Evolutionary conservation across 92 coral and sea anemone species (phyloP).

Genomic region (Epizoanthus stellaris): DNA sequence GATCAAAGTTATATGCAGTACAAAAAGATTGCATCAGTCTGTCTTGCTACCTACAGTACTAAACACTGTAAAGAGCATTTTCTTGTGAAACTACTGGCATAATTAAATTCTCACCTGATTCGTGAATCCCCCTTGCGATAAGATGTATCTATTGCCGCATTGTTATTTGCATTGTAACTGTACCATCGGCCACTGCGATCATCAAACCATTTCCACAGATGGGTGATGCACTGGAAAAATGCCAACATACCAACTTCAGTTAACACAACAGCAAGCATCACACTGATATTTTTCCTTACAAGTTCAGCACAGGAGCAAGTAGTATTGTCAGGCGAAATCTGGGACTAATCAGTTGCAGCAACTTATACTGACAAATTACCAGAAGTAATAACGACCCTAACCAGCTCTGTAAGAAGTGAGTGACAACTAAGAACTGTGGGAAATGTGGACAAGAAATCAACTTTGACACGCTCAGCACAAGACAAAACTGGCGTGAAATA

Average conservation of each 20-base stretch:
- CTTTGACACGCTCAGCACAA: no score
- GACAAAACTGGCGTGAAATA: no score
- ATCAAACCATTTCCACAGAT: slow-evolving; percentile 98
- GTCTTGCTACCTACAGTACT: not conserved
- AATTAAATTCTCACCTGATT: slow-evolving; percentile 63
- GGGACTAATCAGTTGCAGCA: no score
- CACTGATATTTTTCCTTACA: no score
- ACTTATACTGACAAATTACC: no score
- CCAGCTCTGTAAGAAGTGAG: no score
- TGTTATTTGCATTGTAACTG: slow-evolving; percentile 89
- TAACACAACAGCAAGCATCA: no score
- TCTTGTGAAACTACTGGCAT: not conserved
- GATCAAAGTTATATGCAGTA: not conserved
- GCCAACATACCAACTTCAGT: not conserved
- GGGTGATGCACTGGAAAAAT: slow-evolving; percentile 73
- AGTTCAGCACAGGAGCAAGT: no score
- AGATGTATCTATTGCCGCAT: slow-evolving; percentile 84
- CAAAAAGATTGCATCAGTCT: not conserved
- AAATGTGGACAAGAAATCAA: no score
- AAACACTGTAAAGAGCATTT: not conserved
- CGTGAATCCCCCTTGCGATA: slow-evolving; percentile 89
- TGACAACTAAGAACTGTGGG: no score
- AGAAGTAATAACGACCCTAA: no score
- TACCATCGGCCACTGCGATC: slow-evolving; percentile 99
- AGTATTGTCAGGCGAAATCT: no score